These are phyloP conservation scores for Cygnus olor DNA, from an alignment of 2,797 vertebrate genomes.

Conservation along the genomic window DNA sequence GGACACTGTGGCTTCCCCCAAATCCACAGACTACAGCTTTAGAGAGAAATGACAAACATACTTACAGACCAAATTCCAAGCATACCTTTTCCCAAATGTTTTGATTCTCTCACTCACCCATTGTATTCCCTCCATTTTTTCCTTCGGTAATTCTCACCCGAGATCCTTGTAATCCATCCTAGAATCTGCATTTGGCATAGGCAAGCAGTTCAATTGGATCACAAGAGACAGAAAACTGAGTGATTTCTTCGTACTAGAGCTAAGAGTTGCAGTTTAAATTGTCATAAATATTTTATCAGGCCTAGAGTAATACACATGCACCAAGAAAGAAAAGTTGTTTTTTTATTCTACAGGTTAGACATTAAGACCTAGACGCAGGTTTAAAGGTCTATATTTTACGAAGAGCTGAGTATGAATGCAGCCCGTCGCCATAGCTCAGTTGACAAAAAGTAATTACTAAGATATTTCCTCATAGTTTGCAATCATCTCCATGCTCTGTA, in stretches of 20 bases:
- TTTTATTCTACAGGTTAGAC: background rate
- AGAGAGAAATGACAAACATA: background rate
- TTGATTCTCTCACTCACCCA: background rate
- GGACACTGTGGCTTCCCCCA: background rate
- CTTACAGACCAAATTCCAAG: background rate
- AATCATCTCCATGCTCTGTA: background rate
- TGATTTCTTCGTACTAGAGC: background rate
- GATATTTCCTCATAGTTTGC: background rate
- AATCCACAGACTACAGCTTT: background rate
- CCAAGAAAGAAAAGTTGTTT: accelerated
- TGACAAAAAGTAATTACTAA: background rate
- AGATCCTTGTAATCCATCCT: background rate
- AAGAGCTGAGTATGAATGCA: background rate
- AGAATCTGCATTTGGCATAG: background rate
- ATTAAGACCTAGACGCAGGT: background rate
- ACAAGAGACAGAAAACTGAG: background rate
- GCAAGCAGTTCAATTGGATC: background rate
- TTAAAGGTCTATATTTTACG: background rate
- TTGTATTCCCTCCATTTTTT: background rate
- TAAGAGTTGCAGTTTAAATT: background rate
- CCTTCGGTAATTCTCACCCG: background rate
- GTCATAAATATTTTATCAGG: background rate
- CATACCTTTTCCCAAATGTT: background rate
- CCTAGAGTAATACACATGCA: background rate
- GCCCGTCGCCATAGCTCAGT: background rate